These are phyloP conservation scores for Drosophila incognita DNA, from an alignment of 2,888 invertebrate species.

Conservation along the genomic window DNA sequence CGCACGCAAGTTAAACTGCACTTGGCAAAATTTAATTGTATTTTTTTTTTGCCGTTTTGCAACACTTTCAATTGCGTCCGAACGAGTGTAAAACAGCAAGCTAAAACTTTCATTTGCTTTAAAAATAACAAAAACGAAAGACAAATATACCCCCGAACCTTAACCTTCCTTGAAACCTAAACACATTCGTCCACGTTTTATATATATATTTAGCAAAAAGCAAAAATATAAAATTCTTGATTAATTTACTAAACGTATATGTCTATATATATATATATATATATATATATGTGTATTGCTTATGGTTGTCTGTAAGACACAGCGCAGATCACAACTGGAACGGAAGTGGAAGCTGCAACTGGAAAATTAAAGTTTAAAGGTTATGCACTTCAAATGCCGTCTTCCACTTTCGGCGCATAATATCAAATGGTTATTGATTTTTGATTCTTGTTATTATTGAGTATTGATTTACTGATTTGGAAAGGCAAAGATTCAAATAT, in stretches of 20 bases:
- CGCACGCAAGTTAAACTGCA: conserved; percentile 22
- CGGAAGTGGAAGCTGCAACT: conserved; percentile 2
- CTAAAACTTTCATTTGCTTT: conserved; percentile 38
- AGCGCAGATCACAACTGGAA: conserved; percentile 12
- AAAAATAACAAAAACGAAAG: not conserved
- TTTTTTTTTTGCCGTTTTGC: conserved; percentile 25
- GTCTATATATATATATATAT: conserved; percentile 26
- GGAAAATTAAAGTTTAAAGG: not conserved
- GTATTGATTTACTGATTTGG: conserved; percentile 18
- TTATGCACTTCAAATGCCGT: not conserved
- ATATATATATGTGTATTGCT: conserved; percentile 21
- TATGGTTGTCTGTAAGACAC: conserved; percentile 57
- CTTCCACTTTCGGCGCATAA: conserved; percentile 22
- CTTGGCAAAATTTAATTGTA: conserved; percentile 12
- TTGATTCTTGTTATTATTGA: conserved; percentile 31
- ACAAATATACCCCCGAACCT: conserved; percentile 11
- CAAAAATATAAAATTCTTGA: conserved; percentile 16
- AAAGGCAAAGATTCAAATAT: conserved; percentile 8
- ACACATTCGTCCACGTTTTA: conserved; percentile 47
- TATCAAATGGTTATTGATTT: conserved; percentile 27
- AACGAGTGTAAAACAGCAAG: conserved; percentile 14
- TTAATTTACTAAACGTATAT: conserved; percentile 16
- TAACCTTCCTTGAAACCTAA: conserved; percentile 58
- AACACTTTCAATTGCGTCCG: conserved; percentile 66
- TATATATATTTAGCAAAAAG: conserved; percentile 17